phyloP scores from a whole-genome alignment of 2,888 invertebrate species.

The Polyommatus icarus region DNA sequence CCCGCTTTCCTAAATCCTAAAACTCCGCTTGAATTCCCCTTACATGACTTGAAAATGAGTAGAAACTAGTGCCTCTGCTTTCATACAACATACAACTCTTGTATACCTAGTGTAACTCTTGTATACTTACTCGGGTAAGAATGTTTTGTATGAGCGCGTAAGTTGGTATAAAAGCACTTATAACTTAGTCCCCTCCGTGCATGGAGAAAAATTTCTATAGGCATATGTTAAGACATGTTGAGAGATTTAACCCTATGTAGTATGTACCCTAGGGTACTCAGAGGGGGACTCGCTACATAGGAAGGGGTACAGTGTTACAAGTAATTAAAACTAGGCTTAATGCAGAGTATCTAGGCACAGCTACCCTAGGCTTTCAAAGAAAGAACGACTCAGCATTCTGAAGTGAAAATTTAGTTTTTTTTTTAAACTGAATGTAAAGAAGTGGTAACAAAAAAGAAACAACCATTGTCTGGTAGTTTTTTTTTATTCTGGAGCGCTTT shows the following conservation, averaged over 20 bases:
- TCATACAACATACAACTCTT: background rate
- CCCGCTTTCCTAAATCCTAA: background rate
- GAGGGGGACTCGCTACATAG: slow-evolving; percentile 19
- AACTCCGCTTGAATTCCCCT: background rate
- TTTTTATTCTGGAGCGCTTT: no score
- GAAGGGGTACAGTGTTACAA: slow-evolving; percentile 28
- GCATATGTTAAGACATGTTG: slow-evolving; percentile 2
- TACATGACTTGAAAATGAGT: background rate
- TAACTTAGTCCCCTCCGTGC: background rate
- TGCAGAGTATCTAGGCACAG: background rate
- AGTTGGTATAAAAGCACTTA: slow-evolving; percentile 21
- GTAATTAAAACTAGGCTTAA: slow-evolving; percentile 25
- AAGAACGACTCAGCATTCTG: background rate
- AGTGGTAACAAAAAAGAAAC: background rate
- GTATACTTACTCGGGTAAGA: background rate
- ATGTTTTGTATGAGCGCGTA: slow-evolving; percentile 16
- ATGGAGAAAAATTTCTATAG: background rate
- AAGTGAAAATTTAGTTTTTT: background rate
- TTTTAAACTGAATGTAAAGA: background rate
- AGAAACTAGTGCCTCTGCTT: background rate
- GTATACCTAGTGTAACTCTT: background rate
- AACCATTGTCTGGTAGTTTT: background rate
- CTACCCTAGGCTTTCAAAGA: background rate
- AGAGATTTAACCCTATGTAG: slow-evolving; percentile 27
- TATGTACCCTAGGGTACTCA: slow-evolving; percentile 22